Percentiles rank a stretch among this genome's conserved stretches.
phyloP scores from a whole-genome alignment of 2,113 vertebrate species.

The Oxygymnocypris stewartii region DNA sequence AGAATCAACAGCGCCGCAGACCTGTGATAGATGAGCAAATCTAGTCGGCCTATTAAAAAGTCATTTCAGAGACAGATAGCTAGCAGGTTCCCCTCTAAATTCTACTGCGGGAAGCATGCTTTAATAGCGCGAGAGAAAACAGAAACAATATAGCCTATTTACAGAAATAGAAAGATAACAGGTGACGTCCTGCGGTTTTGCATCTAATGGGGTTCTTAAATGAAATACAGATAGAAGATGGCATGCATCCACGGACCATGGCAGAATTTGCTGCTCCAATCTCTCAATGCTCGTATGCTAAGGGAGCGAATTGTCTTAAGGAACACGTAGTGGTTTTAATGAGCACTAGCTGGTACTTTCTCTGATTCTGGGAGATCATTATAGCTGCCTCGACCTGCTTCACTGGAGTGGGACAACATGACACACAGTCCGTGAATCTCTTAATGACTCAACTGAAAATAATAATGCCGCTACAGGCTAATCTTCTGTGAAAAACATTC shows the following conservation, averaged over 20 bases:
- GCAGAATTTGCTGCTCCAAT: conserved; percentile 24
- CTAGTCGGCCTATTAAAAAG: conserved; percentile 81
- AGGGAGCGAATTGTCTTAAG: conserved; percentile 17
- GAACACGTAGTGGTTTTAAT: conserved; percentile 43
- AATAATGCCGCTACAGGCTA: conserved; percentile 50
- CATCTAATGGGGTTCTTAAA: conserved; percentile 40
- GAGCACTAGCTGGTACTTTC: conserved; percentile 38
- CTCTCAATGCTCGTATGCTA: neutral
- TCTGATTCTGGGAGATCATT: conserved; percentile 50
- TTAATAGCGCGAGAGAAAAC: conserved; percentile 36
- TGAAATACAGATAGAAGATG: conserved; percentile 41
- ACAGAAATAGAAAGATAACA: conserved; percentile 48
- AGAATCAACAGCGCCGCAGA: conserved; percentile 61
- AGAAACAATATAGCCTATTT: conserved; percentile 34
- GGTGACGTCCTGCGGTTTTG: conserved; percentile 41
- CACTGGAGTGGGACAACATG: conserved; percentile 48
- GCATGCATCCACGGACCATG: neutral
- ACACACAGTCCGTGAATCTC: conserved; percentile 48
- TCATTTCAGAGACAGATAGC: conserved; percentile 83
- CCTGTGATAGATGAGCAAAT: conserved; percentile 78
- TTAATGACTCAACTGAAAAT: conserved; percentile 54
- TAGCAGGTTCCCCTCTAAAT: conserved; percentile 71
- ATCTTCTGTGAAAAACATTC: conserved; percentile 56
- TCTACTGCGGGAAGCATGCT: conserved; percentile 47
- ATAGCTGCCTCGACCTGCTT: conserved; percentile 49